Base-by-base conservation (phyloP, 1,140 invertebrate species). In the Aphelinus certus region DNA sequence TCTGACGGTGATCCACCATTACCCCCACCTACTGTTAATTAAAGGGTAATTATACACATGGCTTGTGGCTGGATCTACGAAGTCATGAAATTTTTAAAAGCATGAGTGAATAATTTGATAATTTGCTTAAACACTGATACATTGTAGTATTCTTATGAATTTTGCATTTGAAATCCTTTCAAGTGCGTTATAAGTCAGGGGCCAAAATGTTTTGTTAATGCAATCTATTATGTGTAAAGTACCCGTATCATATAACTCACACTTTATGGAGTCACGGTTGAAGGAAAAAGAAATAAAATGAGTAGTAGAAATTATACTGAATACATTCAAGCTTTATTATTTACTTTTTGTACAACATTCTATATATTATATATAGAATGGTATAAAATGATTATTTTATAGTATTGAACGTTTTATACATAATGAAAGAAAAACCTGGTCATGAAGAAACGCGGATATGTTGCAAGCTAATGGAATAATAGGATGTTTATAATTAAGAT, bases 21-120 rank as follows among this genome's bases (percentile, higher is more conserved):
- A 65, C 81, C 85, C 4, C 84, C 84, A 49, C 76, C 85, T 7
- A 77, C 79, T 66, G 67, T 71, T 7, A 78, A 83, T 77, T 85
- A 79, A 85, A 73, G 2, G 66, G 70, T 6, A 57, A 76, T 71
- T 62, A 56, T 7, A 45, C 64, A 49, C 58, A 73, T 53, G 62
- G 74, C 74, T 71, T 76, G 48, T 57, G 49, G 74, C 62, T 66
- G 68, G 56, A 47, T 66, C 61, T 71, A 7, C 69, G 60, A 71
- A 76, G 4, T 48, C 7, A 65, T 68, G 2, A 55, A 2, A 61
- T 76, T 45, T 76, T 72, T 58, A 49, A 60, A 45, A 45, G 46
- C 71, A 73, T 75, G 9, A 71, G 72, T 61, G 46, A 49, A 67
- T 45, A 26, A 69, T 51, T 64, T 75, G 46, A 68, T 53, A 68